A percentile compares a stretch with the other conserved stretches of the same genome.
Evolutionary conservation across 2,797 vertebrate species (phyloP).

Genomic region (Anisognathus igniventris): DNA sequence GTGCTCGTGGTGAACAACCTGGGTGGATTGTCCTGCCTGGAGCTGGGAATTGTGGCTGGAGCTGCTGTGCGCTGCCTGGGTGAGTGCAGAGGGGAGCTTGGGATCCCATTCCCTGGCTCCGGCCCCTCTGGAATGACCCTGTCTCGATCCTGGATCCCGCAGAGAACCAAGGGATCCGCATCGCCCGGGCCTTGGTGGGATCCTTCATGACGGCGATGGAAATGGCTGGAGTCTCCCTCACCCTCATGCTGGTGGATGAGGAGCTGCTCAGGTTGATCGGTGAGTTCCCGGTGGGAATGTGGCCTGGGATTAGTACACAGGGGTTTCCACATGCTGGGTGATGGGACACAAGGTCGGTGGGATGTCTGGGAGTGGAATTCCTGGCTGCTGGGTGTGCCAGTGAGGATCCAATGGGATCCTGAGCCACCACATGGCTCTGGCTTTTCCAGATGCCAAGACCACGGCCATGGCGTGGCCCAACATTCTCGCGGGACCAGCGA

Average conservation of each 20-base stretch:
- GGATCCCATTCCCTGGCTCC: neutral
- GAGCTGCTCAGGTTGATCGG: conserved; percentile 84
- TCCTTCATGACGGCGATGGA: conserved; percentile 93
- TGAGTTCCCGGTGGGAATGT: neutral
- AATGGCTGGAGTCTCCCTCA: conserved; percentile 91
- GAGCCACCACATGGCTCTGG: neutral
- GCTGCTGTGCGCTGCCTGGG: conserved; percentile 80
- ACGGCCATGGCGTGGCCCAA: conserved; percentile 86
- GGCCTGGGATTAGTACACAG: fast-evolving
- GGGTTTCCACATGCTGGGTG: neutral
- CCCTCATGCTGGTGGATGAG: conserved; percentile 78
- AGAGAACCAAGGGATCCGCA: conserved; percentile 78
- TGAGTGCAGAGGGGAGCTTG: conserved; percentile 47
- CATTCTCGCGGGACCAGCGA: conserved; percentile 57
- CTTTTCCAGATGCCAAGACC: conserved; percentile 81
- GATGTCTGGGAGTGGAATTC: neutral
- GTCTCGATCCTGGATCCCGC: neutral
- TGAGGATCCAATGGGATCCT: neutral
- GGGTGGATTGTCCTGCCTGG: conserved; percentile 89
- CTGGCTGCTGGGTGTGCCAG: neutral
- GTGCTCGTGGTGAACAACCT: conserved; percentile 93
- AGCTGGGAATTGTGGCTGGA: conserved; percentile 85
- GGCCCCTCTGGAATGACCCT: fast-evolving
- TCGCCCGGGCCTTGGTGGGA: conserved; percentile 85
- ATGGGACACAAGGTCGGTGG: fast-evolving